Evolutionary conservation across 1,140 invertebrate genomes (phyloP).

Genomic region (Pachypeltis micranthus): DNA sequence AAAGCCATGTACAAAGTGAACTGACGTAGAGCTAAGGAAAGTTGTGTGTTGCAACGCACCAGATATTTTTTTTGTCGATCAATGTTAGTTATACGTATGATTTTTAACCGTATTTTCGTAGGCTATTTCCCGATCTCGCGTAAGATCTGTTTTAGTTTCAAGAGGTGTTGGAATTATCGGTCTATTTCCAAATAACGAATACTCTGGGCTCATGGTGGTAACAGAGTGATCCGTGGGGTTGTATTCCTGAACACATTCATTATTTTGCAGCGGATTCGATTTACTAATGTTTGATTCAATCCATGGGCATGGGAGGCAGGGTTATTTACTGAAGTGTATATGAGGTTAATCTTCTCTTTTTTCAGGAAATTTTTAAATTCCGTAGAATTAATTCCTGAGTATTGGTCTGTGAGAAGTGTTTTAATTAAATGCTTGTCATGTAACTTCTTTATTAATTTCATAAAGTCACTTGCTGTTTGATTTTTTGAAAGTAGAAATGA

Average conservation of each 20-base stretch:
- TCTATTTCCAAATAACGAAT: not conserved
- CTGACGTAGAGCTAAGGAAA: too few species aligned
- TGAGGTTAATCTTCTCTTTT: slow-evolving; percentile 12
- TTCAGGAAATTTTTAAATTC: too few species aligned
- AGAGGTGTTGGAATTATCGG: not conserved
- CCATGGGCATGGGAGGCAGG: slow-evolving; percentile 20
- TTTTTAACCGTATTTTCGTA: too few species aligned
- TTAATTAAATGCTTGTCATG: too few species aligned
- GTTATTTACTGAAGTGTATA: slow-evolving; percentile 21
- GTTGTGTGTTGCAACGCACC: too few species aligned
- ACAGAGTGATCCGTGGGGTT: too few species aligned
- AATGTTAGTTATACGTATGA: too few species aligned
- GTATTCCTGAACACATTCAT: slow-evolving; percentile 13
- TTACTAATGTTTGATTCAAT: slow-evolving; percentile 18
- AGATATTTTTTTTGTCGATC: too few species aligned
- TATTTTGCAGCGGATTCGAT: slow-evolving; percentile 18
- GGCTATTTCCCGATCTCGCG: too few species aligned
- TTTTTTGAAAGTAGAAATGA: slow-evolving; percentile 31
- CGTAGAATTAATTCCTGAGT: too few species aligned
- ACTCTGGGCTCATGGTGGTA: slow-evolving; percentile 9
- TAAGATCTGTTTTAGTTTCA: not conserved
- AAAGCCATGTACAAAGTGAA: too few species aligned
- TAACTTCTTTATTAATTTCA: slow-evolving; percentile 30
- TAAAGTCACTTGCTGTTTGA: slow-evolving; percentile 31
- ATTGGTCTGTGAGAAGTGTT: too few species aligned